These are phyloP conservation scores for Zaprionus camerounensis DNA, from an alignment of 1,140 invertebrate genomes.

Conservation along the genomic window DNA sequence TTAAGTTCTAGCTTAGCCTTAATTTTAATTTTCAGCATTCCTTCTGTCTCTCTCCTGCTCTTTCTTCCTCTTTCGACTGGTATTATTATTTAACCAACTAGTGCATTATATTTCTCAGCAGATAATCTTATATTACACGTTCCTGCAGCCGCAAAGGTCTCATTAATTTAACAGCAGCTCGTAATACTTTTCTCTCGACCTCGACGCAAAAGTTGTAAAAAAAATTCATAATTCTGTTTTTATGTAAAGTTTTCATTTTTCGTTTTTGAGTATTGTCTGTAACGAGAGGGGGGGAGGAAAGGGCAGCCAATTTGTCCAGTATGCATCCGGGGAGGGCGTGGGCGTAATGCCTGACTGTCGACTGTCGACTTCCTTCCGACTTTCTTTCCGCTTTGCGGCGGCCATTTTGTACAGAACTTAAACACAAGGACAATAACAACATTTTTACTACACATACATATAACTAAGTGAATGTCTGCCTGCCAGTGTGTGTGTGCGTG, in stretches of 20 bases:
- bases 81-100: neutral
- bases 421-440: conserved; percentile 30
- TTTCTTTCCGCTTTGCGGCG: conserved; percentile 51
- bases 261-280: conserved; percentile 2
- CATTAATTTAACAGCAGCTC: conserved; percentile 34
- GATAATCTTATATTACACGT: conserved; percentile 19
- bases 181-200: neutral
- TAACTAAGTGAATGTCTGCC: neutral
- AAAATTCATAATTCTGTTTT: conserved; percentile 16
- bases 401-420: conserved; percentile 43
- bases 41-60: neutral
- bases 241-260: conserved; percentile 25
- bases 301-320: conserved; percentile 69
- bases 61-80: neutral
- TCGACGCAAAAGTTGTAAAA: conserved; percentile 6
- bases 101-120: conserved; percentile 1
- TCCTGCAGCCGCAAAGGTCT: conserved; percentile 19
- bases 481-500: neutral
- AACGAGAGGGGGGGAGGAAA: neutral
- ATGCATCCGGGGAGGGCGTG: conserved; percentile 59
- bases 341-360: conserved; percentile 53
- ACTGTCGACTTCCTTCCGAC: conserved; percentile 74
- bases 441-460: conserved; percentile 18
- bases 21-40: neutral
- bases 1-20: neutral